Evolutionary conservation across 2,888 invertebrate genomes (phyloP).

Genomic region (Branchellion lobata): DNA sequence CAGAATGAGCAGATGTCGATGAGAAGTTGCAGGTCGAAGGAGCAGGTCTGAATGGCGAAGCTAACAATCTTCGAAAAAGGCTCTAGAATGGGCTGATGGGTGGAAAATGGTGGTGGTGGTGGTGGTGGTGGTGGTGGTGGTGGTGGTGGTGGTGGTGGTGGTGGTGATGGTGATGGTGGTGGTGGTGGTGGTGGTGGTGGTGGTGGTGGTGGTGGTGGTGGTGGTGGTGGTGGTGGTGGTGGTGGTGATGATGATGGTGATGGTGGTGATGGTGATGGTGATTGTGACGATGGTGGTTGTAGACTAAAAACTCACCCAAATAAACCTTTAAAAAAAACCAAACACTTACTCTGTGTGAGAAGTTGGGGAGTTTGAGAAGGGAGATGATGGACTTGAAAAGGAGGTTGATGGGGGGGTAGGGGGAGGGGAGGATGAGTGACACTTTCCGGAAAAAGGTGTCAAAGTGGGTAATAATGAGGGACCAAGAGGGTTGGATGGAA

Average conservation of each 20-base stretch:
- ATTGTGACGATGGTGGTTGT: too few species aligned
- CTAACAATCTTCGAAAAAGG: conserved; percentile 92
- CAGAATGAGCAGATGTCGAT: conserved; percentile 87
- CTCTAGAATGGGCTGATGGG: conserved; percentile 70
- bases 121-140: conserved; percentile 13
- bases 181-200: background rate
- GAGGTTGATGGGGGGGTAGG: conserved; percentile 61
- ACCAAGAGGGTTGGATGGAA: conserved; percentile 76
- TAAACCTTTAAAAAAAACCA: background rate
- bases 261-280: too few species aligned
- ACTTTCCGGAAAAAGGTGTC: conserved; percentile 78
- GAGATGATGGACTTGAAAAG: conserved; percentile 62
- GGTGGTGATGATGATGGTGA: too few species aligned
- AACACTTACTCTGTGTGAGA: conserved; percentile 73
- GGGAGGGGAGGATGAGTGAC: conserved; percentile 57
- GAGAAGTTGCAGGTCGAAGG: conserved; percentile 71
- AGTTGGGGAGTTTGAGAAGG: conserved; percentile 79
- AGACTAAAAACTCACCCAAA: background rate
- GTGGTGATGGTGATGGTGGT: too few species aligned
- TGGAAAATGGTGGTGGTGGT: background rate
- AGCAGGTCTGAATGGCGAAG: conserved; percentile 85
- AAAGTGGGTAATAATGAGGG: conserved; percentile 78
- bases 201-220: conserved; percentile 8
- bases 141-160: too few species aligned
- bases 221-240: too few species aligned